Percentiles rank a stretch among this genome's conserved stretches.
These are phyloP conservation scores for Helicoverpa armigera DNA, from an alignment of 1,140 invertebrate species.

Conservation along the genomic window DNA sequence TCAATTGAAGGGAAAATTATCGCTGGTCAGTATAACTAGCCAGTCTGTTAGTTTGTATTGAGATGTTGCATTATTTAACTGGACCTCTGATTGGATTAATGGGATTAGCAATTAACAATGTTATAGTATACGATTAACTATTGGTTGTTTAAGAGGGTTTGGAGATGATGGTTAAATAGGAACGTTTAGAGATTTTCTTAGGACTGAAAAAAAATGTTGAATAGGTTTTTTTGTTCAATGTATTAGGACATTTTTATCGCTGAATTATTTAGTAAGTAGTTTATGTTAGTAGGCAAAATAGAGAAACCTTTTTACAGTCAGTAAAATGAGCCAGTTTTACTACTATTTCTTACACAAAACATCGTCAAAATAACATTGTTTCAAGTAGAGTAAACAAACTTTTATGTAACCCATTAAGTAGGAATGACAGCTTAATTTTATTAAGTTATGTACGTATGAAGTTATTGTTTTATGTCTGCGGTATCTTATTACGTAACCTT, in stretches of 20 bases:
- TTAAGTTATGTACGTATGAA: constrained; percentile 1
- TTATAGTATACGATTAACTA: too few species aligned
- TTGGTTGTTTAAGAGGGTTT: too few species aligned
- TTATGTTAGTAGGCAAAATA: too few species aligned
- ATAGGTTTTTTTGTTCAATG: too few species aligned
- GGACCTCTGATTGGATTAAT: too few species aligned
- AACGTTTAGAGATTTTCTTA: too few species aligned
- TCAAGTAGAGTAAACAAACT: constrained; percentile 20
- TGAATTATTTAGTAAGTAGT: too few species aligned
- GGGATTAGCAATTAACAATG: too few species aligned
- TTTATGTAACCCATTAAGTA: constrained; percentile 34
- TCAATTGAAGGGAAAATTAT: constrained; percentile 12
- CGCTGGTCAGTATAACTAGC: neutral
- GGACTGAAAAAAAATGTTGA: too few species aligned
- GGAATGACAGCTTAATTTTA: constrained; percentile 39
- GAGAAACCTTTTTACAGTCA: neutral
- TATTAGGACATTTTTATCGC: too few species aligned
- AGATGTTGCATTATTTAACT: neutral
- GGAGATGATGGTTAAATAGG: too few species aligned
- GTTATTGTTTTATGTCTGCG: constrained; percentile 32
- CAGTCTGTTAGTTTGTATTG: neutral
- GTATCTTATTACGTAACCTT: neutral
- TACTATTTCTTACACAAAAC: neutral
- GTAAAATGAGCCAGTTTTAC: neutral
- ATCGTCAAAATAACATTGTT: constrained; percentile 7